Percentiles rank a stretch among this genome's conserved stretches.
Conservation (phyloP, 2,888 invertebrate genomes). For the Stenodema calcarata region DNA sequence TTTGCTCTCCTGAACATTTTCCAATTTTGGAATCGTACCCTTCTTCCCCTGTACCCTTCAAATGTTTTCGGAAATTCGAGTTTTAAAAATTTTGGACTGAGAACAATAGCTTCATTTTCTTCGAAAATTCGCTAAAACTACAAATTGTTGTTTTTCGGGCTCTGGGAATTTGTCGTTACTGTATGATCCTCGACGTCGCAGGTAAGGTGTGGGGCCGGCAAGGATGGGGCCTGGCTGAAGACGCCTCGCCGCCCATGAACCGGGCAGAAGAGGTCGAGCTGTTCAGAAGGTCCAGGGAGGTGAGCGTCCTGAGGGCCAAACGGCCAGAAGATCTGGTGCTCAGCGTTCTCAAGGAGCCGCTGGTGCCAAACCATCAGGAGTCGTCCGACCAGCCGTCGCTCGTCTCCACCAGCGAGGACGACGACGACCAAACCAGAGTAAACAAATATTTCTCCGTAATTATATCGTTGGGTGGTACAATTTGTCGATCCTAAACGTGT, state of each 20-base stretch:
- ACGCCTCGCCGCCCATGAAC: slow-evolving; percentile 63
- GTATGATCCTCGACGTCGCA: background rate
- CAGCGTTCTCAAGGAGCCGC: slow-evolving; percentile 69
- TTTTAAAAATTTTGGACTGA: too few relatives aligned
- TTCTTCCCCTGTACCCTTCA: too few relatives aligned
- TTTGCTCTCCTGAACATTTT: too few relatives aligned
- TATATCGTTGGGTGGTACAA: too few relatives aligned
- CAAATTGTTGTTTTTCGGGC: too few relatives aligned
- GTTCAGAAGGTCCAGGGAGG: slow-evolving; percentile 69
- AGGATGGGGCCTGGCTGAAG: slow-evolving; percentile 54
- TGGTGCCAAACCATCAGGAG: slow-evolving; percentile 58
- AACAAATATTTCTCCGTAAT: background rate
- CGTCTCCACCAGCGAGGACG: slow-evolving; percentile 51
- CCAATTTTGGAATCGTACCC: too few relatives aligned
- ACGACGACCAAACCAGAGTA: slow-evolving; percentile 52
- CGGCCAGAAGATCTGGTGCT: slow-evolving; percentile 64
- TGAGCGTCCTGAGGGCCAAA: slow-evolving; percentile 59
- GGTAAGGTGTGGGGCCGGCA: slow-evolving; percentile 50
- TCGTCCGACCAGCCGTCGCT: background rate
- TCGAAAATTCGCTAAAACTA: too few relatives aligned
- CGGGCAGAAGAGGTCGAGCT: slow-evolving; percentile 70
- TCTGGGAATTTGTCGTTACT: background rate
- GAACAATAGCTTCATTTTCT: too few relatives aligned
- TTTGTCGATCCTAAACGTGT: too few relatives aligned
- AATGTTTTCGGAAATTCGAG: too few relatives aligned